Conservation (phyloP, 2,113 vertebrate species). For the Mionectes macconnelli region DNA sequence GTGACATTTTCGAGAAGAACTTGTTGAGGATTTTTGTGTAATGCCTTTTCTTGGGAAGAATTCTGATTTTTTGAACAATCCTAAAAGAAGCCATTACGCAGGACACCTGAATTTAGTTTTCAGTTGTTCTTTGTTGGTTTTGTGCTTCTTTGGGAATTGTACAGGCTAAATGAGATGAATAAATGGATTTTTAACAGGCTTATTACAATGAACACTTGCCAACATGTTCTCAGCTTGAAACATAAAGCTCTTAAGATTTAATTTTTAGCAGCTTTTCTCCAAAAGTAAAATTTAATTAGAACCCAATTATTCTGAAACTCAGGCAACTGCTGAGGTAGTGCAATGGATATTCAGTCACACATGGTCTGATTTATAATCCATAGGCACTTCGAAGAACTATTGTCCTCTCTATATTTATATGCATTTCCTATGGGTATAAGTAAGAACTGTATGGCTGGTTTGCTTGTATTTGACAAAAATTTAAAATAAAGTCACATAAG, state of each 20-base stretch:
- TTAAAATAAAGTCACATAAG: not conserved
- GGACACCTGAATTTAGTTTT: not conserved
- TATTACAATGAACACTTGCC: not conserved
- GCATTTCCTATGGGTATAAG: not conserved
- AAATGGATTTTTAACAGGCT: conserved; percentile 35
- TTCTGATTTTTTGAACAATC: not conserved
- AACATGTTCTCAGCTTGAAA: conserved; percentile 27
- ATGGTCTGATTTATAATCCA: not conserved
- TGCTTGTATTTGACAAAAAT: not conserved
- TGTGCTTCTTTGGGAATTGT: not conserved
- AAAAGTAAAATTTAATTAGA: conserved; percentile 45
- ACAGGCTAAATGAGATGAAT: not conserved
- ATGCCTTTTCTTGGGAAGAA: not conserved
- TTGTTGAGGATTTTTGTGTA: not conserved
- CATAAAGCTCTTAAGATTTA: conserved; percentile 32
- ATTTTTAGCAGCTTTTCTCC: conserved; percentile 13
- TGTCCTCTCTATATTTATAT: not conserved
- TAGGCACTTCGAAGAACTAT: not conserved
- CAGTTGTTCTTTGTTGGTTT: not conserved
- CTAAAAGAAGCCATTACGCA: not conserved
- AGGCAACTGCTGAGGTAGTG: conserved; percentile 30
- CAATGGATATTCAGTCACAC: not conserved
- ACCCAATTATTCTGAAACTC: not conserved
- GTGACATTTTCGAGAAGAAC: not conserved
- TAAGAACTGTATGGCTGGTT: not conserved